Evolutionary conservation across 64 coral and sea anemone species (phyloP).

Genomic region (Dendrophyllia cribrosa): DNA sequence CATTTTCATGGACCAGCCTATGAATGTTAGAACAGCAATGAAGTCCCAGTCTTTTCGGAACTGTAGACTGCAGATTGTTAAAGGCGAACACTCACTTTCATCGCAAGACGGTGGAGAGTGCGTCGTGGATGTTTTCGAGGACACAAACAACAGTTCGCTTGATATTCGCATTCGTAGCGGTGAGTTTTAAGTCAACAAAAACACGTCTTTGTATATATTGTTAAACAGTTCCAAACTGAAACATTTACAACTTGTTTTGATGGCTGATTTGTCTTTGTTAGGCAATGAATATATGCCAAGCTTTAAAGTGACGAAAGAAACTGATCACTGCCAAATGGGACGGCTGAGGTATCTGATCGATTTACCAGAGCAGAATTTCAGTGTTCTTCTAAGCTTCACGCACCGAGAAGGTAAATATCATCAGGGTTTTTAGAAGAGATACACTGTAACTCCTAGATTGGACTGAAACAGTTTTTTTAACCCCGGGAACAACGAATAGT

Average conservation of each 20-base stretch:
- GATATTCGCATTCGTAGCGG: slow-evolving; percentile 55
- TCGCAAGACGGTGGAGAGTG: slow-evolving; percentile 61
- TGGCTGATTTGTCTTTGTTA: neutral
- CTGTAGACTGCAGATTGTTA: slow-evolving; percentile 55
- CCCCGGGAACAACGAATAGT: neutral
- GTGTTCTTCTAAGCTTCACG: slow-evolving; percentile 52
- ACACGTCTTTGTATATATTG: neutral
- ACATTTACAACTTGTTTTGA: neutral
- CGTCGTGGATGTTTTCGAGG: slow-evolving; percentile 42
- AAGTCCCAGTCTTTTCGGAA: slow-evolving; percentile 59
- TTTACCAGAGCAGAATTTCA: slow-evolving; percentile 63
- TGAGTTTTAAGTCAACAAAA: neutral
- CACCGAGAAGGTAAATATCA: slow-evolving; percentile 48
- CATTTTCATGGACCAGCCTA: slow-evolving; percentile 65
- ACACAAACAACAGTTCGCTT: slow-evolving; percentile 3
- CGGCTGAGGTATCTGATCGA: slow-evolving; percentile 65
- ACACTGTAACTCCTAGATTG: neutral
- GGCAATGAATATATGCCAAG: slow-evolving; percentile 55
- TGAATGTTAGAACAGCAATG: slow-evolving; percentile 28
- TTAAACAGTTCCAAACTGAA: neutral
- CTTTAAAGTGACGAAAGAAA: slow-evolving; percentile 55
- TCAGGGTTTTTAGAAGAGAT: neutral
- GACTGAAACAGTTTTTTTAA: neutral
- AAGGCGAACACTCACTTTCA: slow-evolving; percentile 36
- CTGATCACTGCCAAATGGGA: slow-evolving; percentile 66